Conservation (phyloP, 2,113 vertebrate genomes). For the Desmodus rotundus region DNA sequence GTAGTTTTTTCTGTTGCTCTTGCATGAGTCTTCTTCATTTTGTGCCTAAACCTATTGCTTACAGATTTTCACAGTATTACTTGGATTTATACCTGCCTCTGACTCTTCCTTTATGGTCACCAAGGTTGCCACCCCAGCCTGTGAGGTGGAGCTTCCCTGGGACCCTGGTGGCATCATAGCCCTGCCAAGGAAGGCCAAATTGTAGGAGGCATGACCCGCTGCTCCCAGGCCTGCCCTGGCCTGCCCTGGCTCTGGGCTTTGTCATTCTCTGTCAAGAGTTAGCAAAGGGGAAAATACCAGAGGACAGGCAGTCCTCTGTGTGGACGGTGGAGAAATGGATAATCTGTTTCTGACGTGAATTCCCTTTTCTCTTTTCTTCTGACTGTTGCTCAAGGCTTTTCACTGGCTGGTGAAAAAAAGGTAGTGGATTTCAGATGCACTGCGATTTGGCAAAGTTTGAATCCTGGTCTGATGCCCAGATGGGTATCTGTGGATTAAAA, state of each 20-base stretch:
- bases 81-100: background rate
- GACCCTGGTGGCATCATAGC: background rate
- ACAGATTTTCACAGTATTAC: background rate
- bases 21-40: background rate
- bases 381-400: slow-evolving; percentile 31
- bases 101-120: too few species aligned
- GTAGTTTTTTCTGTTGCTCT: background rate
- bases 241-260: background rate
- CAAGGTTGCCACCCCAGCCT: background rate
- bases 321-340: slow-evolving; percentile 12
- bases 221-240: background rate
- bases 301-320: slow-evolving; percentile 27
- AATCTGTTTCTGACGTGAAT: slow-evolving; percentile 26
- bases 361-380: slow-evolving; percentile 34
- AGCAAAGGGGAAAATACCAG: slow-evolving; percentile 9
- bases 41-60: background rate
- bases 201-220: background rate
- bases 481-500: slow-evolving; percentile 40
- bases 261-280: background rate
- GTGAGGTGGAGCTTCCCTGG: background rate
- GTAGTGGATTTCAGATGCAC: slow-evolving; percentile 52
- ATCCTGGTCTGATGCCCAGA: slow-evolving; percentile 34
- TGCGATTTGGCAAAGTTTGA: slow-evolving; percentile 30
- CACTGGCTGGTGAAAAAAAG: slow-evolving; percentile 13
- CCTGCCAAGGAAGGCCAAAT: rapidly evolving